Base-by-base conservation (phyloP, 1,140 invertebrate species). In the Oncopeltus fasciatus region DNA sequence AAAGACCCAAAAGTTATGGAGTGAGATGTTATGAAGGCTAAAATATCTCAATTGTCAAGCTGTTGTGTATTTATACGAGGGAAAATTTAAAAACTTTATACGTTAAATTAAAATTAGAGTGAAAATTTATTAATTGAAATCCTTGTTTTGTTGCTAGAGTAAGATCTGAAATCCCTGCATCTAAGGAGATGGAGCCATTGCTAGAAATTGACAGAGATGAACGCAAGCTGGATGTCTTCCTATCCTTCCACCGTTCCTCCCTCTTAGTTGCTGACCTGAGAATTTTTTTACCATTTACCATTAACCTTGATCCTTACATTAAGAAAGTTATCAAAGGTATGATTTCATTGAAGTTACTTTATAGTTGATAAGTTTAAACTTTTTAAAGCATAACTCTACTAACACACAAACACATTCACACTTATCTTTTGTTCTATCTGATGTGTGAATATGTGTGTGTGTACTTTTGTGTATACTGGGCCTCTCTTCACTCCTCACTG, bases 261-360 rank as follows among this genome's bases (percentile, higher is more conserved):
- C 75, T 92, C 33, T 77, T 88, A 5, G 81, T 90, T 9, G 86
- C 85, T 59, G 92, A 96, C 72, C 80, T 98, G 69, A 92, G 93
- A 71, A 88, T 95, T 67, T 97, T 97, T 71, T 74, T 97, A 56
- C 94, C 94, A 0, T 97, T 96, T 70, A 96, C 93, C 14, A 96
- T 97, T 62, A 97, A 96, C 74, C 75, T 97, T 18, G 94, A 98
- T 79, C 95, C 94, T 0, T 96, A 94, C 70, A 83, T 98, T 20
- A 87, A 92, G 69, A 96, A 96, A 76, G 87, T 93, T 28, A 92
- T 96, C 43, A 92, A 93, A 83, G 90, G 88, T 89, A 53, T 53
- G 14, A 20, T 46, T 53, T 38, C 31, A 8, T 38, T 38, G 31
- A 38, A 8, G 14, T 38, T 5, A 38, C 14, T 38, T 38, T 38